phyloP scores from a whole-genome alignment of 2,113 vertebrate genomes.

The Ceyx melanurus region DNA sequence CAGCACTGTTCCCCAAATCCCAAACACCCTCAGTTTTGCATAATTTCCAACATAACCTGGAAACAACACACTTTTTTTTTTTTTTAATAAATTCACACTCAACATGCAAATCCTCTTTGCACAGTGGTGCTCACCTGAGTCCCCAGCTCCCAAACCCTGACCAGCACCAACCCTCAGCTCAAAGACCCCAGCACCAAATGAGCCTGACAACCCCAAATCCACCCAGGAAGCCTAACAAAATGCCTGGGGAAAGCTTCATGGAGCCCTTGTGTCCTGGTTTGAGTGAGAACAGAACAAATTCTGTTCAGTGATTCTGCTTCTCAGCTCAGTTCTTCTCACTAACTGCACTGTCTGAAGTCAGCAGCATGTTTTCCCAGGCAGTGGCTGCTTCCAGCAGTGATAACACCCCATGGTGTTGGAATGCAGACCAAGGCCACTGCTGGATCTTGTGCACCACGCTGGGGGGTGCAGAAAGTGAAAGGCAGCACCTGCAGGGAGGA shows the following conservation, averaged over 20 bases:
- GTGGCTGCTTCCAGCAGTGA: no score
- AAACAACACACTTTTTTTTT: background rate
- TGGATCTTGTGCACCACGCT: no score
- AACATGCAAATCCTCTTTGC: background rate
- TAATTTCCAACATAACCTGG: rapidly evolving
- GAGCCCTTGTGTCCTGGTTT: background rate
- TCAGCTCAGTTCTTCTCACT: no score
- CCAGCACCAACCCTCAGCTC: rapidly evolving
- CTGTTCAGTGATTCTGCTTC: no score
- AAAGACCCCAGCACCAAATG: rapidly evolving
- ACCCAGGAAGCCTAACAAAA: background rate
- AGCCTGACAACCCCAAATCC: background rate
- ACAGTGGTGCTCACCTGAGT: rapidly evolving
- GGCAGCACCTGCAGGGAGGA: no score
- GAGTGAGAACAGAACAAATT: no score
- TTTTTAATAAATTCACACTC: background rate
- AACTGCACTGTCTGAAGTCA: no score
- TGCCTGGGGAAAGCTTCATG: rapidly evolving
- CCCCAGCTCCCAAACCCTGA: rapidly evolving
- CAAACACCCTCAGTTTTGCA: rapidly evolving
- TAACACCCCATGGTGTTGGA: no score
- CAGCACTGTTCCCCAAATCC: background rate
- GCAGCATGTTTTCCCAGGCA: no score
- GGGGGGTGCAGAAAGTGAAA: no score
- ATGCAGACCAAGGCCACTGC: no score